These are phyloP conservation scores for Garra rufa DNA, from an alignment of 2,113 vertebrate genomes.

Conservation along the genomic window DNA sequence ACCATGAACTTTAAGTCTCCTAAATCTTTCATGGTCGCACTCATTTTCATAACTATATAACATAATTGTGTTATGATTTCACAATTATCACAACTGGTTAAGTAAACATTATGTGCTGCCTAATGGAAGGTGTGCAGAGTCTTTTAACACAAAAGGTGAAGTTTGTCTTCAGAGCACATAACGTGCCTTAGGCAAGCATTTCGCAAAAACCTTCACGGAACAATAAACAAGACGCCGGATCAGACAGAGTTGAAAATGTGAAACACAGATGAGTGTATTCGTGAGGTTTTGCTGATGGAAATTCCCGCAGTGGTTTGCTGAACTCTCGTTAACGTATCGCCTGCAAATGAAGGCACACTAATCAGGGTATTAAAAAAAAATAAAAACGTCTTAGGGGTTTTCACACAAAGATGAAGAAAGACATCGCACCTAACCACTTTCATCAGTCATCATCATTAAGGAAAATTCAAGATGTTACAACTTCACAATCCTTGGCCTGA, in stretches of 20 bases:
- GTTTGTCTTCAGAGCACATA: conserved; percentile 50
- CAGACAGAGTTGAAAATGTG: conserved; percentile 47
- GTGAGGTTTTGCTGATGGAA: conserved; percentile 52
- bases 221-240: conserved; percentile 52
- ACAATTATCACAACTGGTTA: background rate
- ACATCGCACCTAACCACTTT: background rate
- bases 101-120: conserved; percentile 9
- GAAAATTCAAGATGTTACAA: conserved; percentile 2
- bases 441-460: conserved; percentile 42
- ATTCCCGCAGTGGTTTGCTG: conserved; percentile 53
- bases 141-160: conserved; percentile 22
- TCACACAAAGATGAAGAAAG: conserved; percentile 43
- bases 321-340: conserved; percentile 25
- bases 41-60: conserved; percentile 15
- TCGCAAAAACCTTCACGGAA: conserved; percentile 28
- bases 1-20: background rate
- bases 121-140: background rate
- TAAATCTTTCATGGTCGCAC: background rate
- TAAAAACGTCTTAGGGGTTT: conserved; percentile 47
- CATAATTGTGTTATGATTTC: background rate
- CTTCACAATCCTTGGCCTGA: background rate
- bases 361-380: conserved; percentile 54
- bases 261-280: conserved; percentile 45
- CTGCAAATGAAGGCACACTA: conserved; percentile 51
- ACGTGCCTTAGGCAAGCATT: conserved; percentile 52